Base-by-base conservation (phyloP, 92 coral and sea anemone species). In the Nematostella vectensis region DNA sequence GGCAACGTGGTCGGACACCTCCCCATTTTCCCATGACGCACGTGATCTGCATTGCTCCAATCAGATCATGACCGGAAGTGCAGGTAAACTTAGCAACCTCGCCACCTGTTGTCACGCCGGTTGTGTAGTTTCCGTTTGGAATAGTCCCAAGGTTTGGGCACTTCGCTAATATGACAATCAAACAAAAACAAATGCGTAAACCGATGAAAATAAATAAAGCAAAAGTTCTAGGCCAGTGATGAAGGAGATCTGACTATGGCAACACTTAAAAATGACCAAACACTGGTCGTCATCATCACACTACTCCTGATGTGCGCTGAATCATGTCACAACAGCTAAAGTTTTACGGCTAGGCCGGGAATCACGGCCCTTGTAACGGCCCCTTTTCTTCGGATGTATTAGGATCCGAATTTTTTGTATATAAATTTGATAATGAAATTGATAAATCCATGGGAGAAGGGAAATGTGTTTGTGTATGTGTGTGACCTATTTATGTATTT, bases 1-100 rank as follows among this genome's bases (percentile, higher is more conserved):
- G 12, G 38, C 76, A 75, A 21, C 20, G 25, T 8, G 82, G 82
- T 11, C 54, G 20, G 13, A 4, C 3, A 13, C 58, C 52, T 25
- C 68, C 48, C 82, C 82, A 75, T n/a, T 25, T 54, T 25, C 75
- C 82, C 20, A 54, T 30, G 23, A 50, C 58, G 47, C 82, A 75
- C 29, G 29, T 30, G 29, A 61, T 22, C 25, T 61, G 25, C 3
- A 31, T 4, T 16, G 27, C 22, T 8, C 76, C 82, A 29, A 68
- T 10, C 12, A 67, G 31, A 31, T 52, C 69, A 36, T 21, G 61
- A 0, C 44, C 49, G 2, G 58, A 2, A 33, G 59, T 31, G 38
- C 82, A 75, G 12, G 42, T 56, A 29, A 59, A 75, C 12, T 27
- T 50, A 9, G n/a, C 48, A 2, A 0, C 37, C 43, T 63, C 59